Conservation (phyloP, 2,888 invertebrate genomes). For the Seladonia tumulorum region DNA sequence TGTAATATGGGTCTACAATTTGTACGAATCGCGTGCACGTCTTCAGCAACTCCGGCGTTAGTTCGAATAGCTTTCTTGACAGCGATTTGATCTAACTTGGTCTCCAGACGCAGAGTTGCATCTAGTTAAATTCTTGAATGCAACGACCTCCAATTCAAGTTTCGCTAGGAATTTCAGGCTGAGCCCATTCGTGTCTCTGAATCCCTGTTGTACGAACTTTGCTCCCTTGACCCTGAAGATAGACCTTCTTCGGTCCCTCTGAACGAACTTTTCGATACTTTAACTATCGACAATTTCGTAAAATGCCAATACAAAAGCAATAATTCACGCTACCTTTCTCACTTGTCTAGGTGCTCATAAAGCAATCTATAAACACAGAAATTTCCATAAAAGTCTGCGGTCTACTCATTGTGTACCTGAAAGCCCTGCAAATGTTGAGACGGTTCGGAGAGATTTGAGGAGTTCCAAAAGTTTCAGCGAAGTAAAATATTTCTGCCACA, state of each 20-base stretch:
- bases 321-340: neutral
- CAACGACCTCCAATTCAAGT: neutral
- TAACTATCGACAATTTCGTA: neutral
- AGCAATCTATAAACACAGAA: neutral
- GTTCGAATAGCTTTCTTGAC: conserved; percentile 2
- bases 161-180: neutral
- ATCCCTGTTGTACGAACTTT: neutral
- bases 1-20: neutral
- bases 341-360: neutral
- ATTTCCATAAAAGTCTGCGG: neutral
- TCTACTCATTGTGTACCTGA: neutral
- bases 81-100: neutral
- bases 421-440: neutral
- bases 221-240: neutral
- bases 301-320: too few relatives aligned
- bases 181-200: neutral
- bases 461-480: neutral
- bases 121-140: conserved; percentile 11
- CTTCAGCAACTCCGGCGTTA: neutral
- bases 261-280: neutral
- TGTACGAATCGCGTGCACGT: neutral
- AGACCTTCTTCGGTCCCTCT: neutral
- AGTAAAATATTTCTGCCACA: neutral
- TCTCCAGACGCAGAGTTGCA: conserved; percentile 9
- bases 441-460: neutral